Conservation (phyloP, 2,113 vertebrate genomes). For the Mormoops blainvillei region DNA sequence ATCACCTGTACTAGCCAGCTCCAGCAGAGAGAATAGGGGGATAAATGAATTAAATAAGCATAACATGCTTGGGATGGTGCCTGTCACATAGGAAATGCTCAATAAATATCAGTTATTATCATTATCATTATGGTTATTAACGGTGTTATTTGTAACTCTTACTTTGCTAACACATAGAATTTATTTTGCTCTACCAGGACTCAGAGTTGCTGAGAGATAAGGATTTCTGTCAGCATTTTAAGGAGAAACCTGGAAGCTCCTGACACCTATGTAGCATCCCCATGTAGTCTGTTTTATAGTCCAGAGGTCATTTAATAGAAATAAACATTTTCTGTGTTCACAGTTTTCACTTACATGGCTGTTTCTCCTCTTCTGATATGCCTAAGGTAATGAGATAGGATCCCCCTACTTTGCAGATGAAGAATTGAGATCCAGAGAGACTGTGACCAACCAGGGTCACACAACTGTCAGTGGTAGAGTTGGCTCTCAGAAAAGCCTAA, state of each 20-base stretch:
- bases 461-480: background rate
- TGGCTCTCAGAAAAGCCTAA: background rate
- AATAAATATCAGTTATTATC: background rate
- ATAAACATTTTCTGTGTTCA: background rate
- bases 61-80: background rate
- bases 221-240: background rate
- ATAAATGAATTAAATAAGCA: background rate
- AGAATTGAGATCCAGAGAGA: background rate
- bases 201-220: background rate
- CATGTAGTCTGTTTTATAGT: background rate
- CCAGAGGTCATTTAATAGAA: background rate
- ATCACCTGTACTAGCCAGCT: too few species aligned
- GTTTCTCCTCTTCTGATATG: background rate
- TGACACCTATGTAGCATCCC: accelerated
- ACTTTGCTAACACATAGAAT: background rate
- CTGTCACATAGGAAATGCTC: background rate
- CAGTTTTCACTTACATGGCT: background rate
- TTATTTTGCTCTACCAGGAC: background rate
- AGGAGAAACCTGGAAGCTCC: background rate
- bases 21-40: background rate
- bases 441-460: background rate
- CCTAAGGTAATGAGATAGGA: background rate
- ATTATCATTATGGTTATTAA: background rate
- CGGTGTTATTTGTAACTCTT: background rate
- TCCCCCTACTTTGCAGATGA: background rate